Conservation (phyloP, 1,140 invertebrate genomes). For the Chelonus insularis region DNA sequence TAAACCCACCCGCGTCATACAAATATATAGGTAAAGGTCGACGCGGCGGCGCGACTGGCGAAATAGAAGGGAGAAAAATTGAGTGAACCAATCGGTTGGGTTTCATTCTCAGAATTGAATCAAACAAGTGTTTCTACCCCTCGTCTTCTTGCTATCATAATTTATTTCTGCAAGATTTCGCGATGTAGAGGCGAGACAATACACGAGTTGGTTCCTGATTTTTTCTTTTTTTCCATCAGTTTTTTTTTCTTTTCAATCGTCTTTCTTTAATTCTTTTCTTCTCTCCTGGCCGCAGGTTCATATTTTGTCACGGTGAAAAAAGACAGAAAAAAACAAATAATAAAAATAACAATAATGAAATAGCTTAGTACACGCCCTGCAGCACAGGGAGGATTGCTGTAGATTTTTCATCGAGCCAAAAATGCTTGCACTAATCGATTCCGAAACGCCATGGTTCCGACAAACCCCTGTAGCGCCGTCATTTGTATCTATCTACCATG, state of each 20-base stretch:
- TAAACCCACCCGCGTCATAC: not conserved
- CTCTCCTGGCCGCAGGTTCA: too few species aligned
- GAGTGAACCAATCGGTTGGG: constrained; percentile 37
- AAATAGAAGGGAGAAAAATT: constrained; percentile 42
- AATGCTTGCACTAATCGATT: constrained; percentile 22
- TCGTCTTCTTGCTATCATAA: constrained; percentile 25
- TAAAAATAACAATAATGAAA: constrained; percentile 9
- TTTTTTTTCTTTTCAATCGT: too few species aligned
- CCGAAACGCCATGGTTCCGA: constrained; percentile 8
- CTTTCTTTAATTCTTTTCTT: too few species aligned
- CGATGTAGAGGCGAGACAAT: too few species aligned
- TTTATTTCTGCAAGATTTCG: constrained; percentile 30
- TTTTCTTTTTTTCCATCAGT: too few species aligned
- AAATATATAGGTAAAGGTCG: constrained; percentile 18
- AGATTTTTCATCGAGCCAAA: constrained; percentile 15
- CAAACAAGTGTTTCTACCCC: constrained; percentile 55
- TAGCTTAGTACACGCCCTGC: constrained; percentile 17
- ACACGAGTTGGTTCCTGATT: too few species aligned
- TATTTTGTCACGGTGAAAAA: too few species aligned
- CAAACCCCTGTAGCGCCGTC: constrained; percentile 20
- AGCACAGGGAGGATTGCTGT: constrained; percentile 20
- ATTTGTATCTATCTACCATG: constrained; percentile 22
- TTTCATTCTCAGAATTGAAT: constrained; percentile 50
- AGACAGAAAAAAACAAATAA: constrained; percentile 23
- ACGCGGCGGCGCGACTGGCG: not conserved